phyloP scores from a whole-genome alignment of 2,113 vertebrate species.

The Mandrillus leucophaeus region DNA sequence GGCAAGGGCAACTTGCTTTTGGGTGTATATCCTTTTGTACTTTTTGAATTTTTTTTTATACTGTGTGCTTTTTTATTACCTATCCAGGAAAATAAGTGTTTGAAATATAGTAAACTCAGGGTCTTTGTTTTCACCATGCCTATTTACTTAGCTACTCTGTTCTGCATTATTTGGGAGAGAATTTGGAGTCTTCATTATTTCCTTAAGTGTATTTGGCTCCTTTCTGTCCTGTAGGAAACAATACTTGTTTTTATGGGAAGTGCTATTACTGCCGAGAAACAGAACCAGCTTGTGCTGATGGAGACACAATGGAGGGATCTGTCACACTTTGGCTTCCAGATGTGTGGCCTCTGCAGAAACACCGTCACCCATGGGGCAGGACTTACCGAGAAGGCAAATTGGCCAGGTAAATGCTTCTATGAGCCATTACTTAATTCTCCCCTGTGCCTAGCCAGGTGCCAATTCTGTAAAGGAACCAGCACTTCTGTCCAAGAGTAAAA shows the following conservation, averaged over 20 bases:
- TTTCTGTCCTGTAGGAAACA: slow-evolving; percentile 89
- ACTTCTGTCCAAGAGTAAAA: background rate
- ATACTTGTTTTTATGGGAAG: slow-evolving; percentile 98
- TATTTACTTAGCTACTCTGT: background rate
- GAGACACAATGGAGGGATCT: slow-evolving; percentile 95
- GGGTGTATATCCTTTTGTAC: background rate
- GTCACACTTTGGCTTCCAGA: slow-evolving; percentile 98
- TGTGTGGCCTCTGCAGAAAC: slow-evolving; percentile 98
- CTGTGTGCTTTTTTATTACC: background rate
- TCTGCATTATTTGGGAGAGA: background rate
- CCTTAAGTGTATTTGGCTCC: background rate
- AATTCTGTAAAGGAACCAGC: background rate
- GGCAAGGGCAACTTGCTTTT: background rate
- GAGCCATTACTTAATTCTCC: background rate
- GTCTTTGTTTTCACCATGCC: background rate
- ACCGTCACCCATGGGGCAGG: slow-evolving; percentile 97
- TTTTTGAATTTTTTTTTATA: background rate
- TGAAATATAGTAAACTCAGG: background rate
- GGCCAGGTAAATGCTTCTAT: slow-evolving; percentile 88
- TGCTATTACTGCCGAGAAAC: slow-evolving; percentile 98
- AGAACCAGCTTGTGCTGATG: slow-evolving; percentile 96
- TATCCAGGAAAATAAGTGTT: background rate
- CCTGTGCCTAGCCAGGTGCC: background rate
- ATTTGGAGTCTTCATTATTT: background rate
- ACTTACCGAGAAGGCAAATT: slow-evolving; percentile 98